Conservation (phyloP, 2,797 vertebrate species). For the Pyrocephalus nanus region DNA sequence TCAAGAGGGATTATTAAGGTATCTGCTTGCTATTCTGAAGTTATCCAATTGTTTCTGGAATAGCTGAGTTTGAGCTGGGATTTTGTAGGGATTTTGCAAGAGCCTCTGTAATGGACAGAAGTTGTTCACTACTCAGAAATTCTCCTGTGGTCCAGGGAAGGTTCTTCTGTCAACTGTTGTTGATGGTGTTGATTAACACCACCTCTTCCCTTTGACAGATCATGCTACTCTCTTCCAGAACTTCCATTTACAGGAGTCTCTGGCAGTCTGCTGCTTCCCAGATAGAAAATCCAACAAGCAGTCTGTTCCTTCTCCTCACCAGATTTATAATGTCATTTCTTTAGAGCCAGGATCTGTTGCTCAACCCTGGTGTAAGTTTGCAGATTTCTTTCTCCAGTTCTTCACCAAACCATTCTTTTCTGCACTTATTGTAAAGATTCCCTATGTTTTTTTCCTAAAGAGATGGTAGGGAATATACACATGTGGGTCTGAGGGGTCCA, state of each 20-base stretch:
- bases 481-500: neutral
- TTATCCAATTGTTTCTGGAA: conserved; percentile 17
- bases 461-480: neutral
- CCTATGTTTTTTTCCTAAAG: neutral
- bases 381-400: neutral
- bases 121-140: conserved; percentile 1
- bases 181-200: neutral
- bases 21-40: neutral
- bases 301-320: conserved; percentile 9
- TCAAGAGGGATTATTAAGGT: neutral
- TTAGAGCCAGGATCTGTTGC: neutral
- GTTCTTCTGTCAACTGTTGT: neutral
- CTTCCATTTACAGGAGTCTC: conserved; percentile 15
- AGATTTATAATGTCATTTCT: neutral
- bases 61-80: neutral
- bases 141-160: neutral
- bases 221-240: neutral
- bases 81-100: conserved; percentile 24
- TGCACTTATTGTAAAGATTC: neutral
- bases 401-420: neutral
- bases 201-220: neutral
- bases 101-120: neutral
- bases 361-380: neutral
- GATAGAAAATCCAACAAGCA: conserved; percentile 5
- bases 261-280: conserved; percentile 38